A percentile compares a stretch with the other conserved stretches of the same genome.
phyloP scores from a whole-genome alignment of 2,113 vertebrate species.

The Centropus unirufus region DNA sequence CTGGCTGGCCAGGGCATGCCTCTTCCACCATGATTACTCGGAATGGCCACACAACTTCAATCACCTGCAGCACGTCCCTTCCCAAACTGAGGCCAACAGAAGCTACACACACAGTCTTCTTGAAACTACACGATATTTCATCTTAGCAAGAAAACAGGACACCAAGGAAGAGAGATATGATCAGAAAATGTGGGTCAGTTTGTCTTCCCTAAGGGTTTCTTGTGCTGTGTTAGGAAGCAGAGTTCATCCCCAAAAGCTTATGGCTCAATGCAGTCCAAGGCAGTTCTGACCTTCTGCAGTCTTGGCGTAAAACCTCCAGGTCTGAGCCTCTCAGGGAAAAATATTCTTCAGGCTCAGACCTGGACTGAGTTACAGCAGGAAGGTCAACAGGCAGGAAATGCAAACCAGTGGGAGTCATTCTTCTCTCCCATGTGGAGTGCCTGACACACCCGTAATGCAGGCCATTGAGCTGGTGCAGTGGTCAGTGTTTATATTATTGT shows the following conservation, averaged over 20 bases:
- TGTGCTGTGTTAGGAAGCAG: not conserved
- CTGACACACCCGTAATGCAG: not conserved
- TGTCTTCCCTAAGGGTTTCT: not conserved
- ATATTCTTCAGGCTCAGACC: not conserved
- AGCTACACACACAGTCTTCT: not conserved
- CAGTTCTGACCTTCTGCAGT: not conserved
- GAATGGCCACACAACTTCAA: not conserved
- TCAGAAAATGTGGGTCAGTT: not conserved
- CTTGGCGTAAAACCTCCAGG: not conserved
- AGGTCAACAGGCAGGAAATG: not conserved
- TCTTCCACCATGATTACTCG: not conserved
- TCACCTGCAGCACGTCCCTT: not conserved
- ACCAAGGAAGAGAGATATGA: not conserved
- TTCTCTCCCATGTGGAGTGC: no score
- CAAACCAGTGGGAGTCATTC: not conserved
- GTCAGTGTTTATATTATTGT: not conserved
- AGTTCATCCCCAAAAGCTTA: not conserved
- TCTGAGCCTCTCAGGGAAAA: not conserved
- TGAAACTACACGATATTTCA: not conserved
- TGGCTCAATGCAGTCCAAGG: rapidly evolving
- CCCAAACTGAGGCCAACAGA: not conserved
- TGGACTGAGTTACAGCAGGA: not conserved
- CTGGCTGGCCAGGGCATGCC: not conserved
- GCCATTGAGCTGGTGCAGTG: not conserved
- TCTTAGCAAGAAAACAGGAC: not conserved